Evolutionary conservation across 2,888 invertebrate genomes (phyloP).

Genomic region (Venustoraphidia nigricollis): DNA sequence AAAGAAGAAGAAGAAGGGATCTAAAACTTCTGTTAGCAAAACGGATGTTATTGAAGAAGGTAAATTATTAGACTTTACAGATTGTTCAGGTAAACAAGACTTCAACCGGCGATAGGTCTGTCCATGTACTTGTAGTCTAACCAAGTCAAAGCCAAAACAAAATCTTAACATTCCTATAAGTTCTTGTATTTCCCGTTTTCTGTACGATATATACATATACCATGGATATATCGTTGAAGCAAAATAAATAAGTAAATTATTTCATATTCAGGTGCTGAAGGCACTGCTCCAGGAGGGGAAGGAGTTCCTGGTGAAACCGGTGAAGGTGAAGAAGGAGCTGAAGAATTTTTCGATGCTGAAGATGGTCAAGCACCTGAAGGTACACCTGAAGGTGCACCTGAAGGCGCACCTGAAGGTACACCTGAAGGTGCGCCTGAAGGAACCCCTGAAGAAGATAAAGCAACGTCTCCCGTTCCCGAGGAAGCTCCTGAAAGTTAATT

Average conservation of each 20-base stretch:
- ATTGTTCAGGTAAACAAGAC: too few relatives aligned
- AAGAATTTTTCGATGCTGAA: conserved; percentile 9
- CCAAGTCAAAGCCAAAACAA: background rate
- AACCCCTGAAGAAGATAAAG: too few relatives aligned
- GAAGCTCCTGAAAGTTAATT: background rate
- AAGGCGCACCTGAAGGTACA: background rate
- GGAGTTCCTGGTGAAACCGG: conserved; percentile 16
- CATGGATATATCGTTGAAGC: too few relatives aligned
- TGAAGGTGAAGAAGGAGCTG: conserved; percentile 15
- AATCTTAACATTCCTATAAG: too few relatives aligned
- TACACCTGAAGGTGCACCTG: too few relatives aligned
- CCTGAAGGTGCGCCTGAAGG: background rate
- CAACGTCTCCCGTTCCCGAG: conserved; percentile 3
- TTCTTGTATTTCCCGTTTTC: too few relatives aligned
- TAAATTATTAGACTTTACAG: conserved; percentile 4
- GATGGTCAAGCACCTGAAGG: background rate
- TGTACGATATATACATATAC: too few relatives aligned
- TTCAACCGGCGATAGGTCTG: too few relatives aligned
- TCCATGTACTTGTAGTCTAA: too few relatives aligned
- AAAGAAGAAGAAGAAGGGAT: conserved; percentile 35
- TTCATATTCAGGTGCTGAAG: conserved; percentile 25
- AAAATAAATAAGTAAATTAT: too few relatives aligned
- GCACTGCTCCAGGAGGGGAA: conserved; percentile 16
- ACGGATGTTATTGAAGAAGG: conserved; percentile 7
- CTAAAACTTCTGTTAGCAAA: conserved; percentile 4